phyloP scores from a whole-genome alignment of 2,797 vertebrate genomes.

The Astyanax mexicanus region DNA sequence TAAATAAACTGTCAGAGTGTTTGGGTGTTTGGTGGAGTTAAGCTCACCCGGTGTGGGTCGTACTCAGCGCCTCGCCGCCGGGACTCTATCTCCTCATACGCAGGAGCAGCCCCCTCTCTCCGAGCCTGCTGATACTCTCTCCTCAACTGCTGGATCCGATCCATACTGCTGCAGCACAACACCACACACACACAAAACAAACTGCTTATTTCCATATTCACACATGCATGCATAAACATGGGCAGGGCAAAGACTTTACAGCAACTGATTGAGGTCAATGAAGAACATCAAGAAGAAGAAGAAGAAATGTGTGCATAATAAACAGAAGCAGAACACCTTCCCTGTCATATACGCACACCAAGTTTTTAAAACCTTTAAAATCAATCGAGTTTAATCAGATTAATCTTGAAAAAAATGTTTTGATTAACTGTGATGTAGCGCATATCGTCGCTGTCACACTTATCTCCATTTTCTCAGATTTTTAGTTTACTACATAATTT shows the following conservation, averaged over 20 bases:
- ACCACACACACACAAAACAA: constrained; percentile 43
- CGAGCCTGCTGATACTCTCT: constrained; percentile 94
- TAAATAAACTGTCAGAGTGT: constrained; percentile 27
- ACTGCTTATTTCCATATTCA: constrained; percentile 40
- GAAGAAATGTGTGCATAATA: not conserved
- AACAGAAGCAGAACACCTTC: not conserved
- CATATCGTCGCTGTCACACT: too few relatives aligned
- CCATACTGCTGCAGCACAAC: constrained; percentile 74
- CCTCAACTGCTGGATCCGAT: constrained; percentile 92
- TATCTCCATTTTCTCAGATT: too few relatives aligned
- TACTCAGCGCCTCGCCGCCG: constrained; percentile 78
- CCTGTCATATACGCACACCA: not conserved
- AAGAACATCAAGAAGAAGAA: constrained; percentile 10
- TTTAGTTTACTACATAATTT: too few relatives aligned
- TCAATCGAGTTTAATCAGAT: too few relatives aligned
- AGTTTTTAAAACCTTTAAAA: too few relatives aligned
- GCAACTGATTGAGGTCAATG: constrained; percentile 18
- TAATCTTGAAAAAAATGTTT: too few relatives aligned
- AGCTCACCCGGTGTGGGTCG: constrained; percentile 85
- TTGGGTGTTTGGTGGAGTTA: constrained; percentile 6
- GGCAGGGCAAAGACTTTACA: constrained; percentile 16
- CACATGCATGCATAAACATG: constrained; percentile 28
- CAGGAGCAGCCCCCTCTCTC: constrained; percentile 83
- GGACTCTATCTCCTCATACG: constrained; percentile 86
- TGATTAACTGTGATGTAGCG: too few relatives aligned